Percentiles rank a stretch among this genome's conserved stretches.
Conservation (phyloP, 2,113 vertebrate species). For the Buteo buteo region DNA sequence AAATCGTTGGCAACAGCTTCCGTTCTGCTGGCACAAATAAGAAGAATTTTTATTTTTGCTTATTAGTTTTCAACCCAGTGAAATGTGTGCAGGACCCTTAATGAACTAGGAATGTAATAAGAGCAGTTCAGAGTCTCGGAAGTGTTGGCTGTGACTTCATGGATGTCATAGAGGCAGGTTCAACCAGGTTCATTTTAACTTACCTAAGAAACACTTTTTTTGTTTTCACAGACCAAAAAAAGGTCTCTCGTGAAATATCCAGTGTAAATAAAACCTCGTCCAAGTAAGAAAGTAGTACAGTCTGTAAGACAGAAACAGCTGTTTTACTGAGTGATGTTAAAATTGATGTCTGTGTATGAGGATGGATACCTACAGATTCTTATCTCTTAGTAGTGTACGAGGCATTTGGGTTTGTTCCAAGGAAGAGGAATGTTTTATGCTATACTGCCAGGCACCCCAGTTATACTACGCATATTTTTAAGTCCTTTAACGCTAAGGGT, state of each 20-base stretch:
- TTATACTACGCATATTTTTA: background rate
- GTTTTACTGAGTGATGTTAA: background rate
- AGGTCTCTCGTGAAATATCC: background rate
- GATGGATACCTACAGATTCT: background rate
- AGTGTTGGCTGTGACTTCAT: background rate
- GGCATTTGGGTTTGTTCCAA: background rate
- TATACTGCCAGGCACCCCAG: background rate
- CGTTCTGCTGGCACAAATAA: background rate
- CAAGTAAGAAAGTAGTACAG: background rate
- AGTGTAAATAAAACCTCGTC: background rate
- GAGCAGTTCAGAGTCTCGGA: background rate
- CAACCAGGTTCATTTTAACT: background rate
- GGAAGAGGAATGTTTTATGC: background rate
- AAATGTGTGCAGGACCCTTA: background rate
- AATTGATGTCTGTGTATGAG: background rate
- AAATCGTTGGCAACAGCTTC: background rate
- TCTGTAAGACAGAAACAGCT: background rate
- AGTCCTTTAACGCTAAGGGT: background rate
- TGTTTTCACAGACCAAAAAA: background rate
- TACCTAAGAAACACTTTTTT: background rate
- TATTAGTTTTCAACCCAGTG: background rate
- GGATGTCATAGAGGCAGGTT: background rate
- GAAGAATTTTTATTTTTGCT: background rate
- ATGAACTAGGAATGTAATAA: background rate
- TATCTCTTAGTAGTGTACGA: background rate